phyloP scores from a whole-genome alignment of 2,888 invertebrate species.

The Andricus quercusramuli region DNA sequence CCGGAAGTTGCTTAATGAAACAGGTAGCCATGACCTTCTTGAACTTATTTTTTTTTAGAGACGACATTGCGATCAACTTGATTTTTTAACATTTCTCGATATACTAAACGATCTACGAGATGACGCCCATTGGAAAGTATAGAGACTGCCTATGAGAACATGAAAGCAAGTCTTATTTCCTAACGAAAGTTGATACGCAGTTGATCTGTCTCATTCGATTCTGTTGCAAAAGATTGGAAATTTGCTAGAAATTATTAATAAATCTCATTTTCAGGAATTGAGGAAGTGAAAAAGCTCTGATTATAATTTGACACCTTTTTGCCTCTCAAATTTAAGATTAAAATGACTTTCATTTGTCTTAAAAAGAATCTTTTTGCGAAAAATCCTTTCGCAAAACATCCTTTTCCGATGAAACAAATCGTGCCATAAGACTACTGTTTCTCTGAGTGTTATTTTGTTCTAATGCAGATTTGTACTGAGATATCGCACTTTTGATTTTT shows the following conservation, averaged over 20 bases:
- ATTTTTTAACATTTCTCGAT: not conserved
- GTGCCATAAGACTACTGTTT: no score
- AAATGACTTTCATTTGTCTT: no score
- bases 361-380: no score
- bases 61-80: not conserved
- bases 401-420: no score
- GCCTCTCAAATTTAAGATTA: no score
- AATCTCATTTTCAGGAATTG: no score
- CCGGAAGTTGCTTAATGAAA: not conserved
- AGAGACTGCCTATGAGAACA: not conserved
- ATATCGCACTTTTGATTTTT: no score
- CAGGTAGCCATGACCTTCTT: not conserved
- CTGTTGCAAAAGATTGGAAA: not conserved
- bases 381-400: no score
- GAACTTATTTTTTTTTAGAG: not conserved
- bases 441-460: no score
- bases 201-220: not conserved
- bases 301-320: no score
- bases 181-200: not conserved
- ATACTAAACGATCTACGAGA: not conserved
- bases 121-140: not conserved
- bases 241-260: not conserved
- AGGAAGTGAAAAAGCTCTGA: no score
- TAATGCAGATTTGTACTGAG: no score
- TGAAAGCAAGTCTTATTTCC: not conserved